Base-by-base conservation (phyloP, 1,140 invertebrate species). In the Macrosteles quadrilineatus region DNA sequence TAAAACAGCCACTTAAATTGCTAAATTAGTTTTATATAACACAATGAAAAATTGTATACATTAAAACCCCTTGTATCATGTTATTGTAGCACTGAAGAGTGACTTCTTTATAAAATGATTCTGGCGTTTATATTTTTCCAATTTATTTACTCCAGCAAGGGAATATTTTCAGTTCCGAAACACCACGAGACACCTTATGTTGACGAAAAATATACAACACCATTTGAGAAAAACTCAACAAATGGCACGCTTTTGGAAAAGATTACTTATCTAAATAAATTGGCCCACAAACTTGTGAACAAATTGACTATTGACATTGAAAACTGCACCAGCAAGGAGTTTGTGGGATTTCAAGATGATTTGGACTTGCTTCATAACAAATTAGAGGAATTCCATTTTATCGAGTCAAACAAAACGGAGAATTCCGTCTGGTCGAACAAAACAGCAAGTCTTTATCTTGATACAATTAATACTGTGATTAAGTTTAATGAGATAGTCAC, bases 391-490 rank as follows among this genome's bases (percentile, higher is more conserved):
- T 21, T 50, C 4, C 47, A 50, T 50, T 21, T 19, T 4, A 50
- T 50, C 14, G 47, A 50, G 47, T 19, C 21, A 21, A 19, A 50
- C n/a, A 3, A n/a, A 21, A 50, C 6, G 4, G 47, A 50, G 4
- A 17, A 19, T 4, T 19, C 47, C 2, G 21, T 21, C 3, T 50
- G 2, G 6, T 4, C 47, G 21, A 21, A 50, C 21, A 17, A 50
- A 17, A 50, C 47, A 9, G n/a, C 4, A 6, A 17, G 21, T 4
- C 47, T 50, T 50, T 50, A 50, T 21, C 21, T 50, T 17, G 47
- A 50, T n/a, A 50, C 47, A 19, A 50, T 50, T 19, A 50, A 50
- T 21, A 50, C 47, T 19, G n/a, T 50, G n/a, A 50, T 50, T 50
- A 50, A 50, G 47, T 50, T 50, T 50, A 50, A 50, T 50, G 47